These are phyloP conservation scores for Zeuzera pyrina DNA, from an alignment of 2,888 invertebrate genomes.

Conservation along the genomic window DNA sequence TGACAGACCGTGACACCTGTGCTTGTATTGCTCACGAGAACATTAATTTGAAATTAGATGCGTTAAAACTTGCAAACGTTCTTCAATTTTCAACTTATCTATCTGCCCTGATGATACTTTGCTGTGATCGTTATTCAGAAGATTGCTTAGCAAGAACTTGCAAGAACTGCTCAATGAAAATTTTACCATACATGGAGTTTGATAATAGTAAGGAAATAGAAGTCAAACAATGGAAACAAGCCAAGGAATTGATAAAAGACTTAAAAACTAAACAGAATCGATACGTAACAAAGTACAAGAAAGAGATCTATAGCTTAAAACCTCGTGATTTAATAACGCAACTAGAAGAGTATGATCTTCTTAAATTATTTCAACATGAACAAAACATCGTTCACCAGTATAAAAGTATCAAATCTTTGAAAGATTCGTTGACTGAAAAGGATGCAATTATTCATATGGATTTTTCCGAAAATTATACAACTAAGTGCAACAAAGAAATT, in stretches of 20 bases:
- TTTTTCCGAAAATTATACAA: constrained; percentile 32
- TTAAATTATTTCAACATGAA: constrained; percentile 3
- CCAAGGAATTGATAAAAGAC: constrained; percentile 6
- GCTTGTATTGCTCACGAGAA: constrained; percentile 8
- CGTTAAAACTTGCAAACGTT: constrained; percentile 4
- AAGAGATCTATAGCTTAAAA: constrained; percentile 13
- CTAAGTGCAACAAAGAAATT: constrained; percentile 20
- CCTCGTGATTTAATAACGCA: constrained; percentile 6
- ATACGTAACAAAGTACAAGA: constrained; percentile 16
- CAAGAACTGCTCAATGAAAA: constrained; percentile 2
- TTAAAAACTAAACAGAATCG: constrained; percentile 15
- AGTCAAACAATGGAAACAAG: constrained; percentile 2
- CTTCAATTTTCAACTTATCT: constrained; percentile 2
- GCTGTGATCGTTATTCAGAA: constrained; percentile 3
- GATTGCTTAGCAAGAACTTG: constrained; percentile 3
- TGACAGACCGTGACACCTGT: constrained; percentile 12
- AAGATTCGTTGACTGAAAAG: constrained; percentile 1
- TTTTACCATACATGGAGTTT: constrained; percentile 3
- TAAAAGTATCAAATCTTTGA: neutral
- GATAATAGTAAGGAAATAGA: constrained; percentile 1
- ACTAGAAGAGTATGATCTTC: constrained; percentile 16
- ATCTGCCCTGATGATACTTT: neutral
- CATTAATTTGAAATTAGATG: constrained; percentile 5
- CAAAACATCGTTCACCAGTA: constrained; percentile 3
- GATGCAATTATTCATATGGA: constrained; percentile 16